Evolutionary conservation across 2,888 invertebrate genomes (phyloP).

Genomic region (Papilio protenor): DNA sequence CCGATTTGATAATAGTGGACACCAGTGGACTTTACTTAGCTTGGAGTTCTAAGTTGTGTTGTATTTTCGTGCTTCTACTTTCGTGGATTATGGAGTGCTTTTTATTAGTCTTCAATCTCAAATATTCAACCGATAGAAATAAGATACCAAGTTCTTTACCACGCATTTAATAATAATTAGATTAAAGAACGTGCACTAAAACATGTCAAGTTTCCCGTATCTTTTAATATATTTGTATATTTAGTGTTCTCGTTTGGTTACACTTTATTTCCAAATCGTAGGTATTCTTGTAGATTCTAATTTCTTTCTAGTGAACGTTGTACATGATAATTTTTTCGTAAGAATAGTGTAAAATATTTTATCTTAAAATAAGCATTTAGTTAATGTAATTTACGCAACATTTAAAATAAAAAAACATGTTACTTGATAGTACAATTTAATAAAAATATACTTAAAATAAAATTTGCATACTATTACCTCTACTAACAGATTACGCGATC

Average conservation of each 20-base stretch:
- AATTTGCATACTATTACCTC: too few relatives aligned
- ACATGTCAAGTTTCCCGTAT: not conserved
- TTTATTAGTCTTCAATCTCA: not conserved
- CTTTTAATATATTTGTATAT: too few relatives aligned
- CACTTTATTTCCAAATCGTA: too few relatives aligned
- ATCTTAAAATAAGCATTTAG: too few relatives aligned
- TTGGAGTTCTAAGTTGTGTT: not conserved
- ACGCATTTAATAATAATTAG: not conserved
- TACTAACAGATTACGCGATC: too few relatives aligned
- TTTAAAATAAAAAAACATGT: not conserved
- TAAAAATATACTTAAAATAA: not conserved
- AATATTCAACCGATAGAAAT: not conserved
- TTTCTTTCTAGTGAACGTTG: too few relatives aligned
- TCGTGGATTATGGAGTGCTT: not conserved
- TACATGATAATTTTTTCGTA: too few relatives aligned
- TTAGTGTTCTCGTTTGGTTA: too few relatives aligned
- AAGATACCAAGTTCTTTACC: not conserved
- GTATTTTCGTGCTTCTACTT: not conserved
- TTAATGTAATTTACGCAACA: too few relatives aligned
- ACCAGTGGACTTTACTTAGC: not conserved
- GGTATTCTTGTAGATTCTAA: too few relatives aligned
- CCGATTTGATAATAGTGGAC: not conserved
- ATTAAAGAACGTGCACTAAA: not conserved
- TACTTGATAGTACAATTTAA: not conserved
- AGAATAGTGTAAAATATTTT: too few relatives aligned